These are phyloP conservation scores for Branchellion lobata DNA, from an alignment of 2,888 invertebrate species.

Conservation along the genomic window DNA sequence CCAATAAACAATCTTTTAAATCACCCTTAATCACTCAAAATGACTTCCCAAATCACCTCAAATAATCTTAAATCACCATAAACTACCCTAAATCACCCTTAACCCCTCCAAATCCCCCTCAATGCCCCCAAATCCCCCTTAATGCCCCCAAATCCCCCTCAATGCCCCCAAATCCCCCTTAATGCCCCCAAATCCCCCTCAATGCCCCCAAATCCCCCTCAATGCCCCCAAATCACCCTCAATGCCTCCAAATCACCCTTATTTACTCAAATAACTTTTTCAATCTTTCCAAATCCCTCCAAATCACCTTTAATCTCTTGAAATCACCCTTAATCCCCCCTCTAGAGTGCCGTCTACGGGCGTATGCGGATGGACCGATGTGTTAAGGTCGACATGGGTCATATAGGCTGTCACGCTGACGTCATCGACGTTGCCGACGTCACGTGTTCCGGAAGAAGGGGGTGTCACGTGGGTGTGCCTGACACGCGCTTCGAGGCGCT, in stretches of 20 bases:
- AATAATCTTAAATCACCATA: no score
- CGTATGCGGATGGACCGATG: slow-evolving; percentile 50
- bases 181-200: not conserved
- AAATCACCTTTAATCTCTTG: no score
- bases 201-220: not conserved
- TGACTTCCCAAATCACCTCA: no score
- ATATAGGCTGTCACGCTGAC: slow-evolving; percentile 49
- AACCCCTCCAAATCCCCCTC: no score
- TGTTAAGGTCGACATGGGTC: slow-evolving; percentile 49
- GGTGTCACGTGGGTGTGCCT: slow-evolving; percentile 47
- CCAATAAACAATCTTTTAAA: no score
- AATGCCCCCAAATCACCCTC: not conserved
- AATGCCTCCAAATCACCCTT: not conserved
- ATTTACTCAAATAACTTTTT: no score
- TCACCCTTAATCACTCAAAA: no score
- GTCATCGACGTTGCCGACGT: slow-evolving; percentile 48
- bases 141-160: no score
- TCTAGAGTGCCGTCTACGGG: slow-evolving; percentile 46
- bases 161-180: not conserved
- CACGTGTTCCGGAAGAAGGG: slow-evolving; percentile 49
- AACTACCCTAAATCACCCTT: no score
- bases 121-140: no score
- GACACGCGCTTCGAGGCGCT: slow-evolving; percentile 44
- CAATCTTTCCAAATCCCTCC: no score
- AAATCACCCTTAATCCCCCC: not conserved